A percentile compares a stretch with the other conserved stretches of the same genome.
Conservation (phyloP, 1,140 invertebrate genomes). For the Apis cerana region DNA sequence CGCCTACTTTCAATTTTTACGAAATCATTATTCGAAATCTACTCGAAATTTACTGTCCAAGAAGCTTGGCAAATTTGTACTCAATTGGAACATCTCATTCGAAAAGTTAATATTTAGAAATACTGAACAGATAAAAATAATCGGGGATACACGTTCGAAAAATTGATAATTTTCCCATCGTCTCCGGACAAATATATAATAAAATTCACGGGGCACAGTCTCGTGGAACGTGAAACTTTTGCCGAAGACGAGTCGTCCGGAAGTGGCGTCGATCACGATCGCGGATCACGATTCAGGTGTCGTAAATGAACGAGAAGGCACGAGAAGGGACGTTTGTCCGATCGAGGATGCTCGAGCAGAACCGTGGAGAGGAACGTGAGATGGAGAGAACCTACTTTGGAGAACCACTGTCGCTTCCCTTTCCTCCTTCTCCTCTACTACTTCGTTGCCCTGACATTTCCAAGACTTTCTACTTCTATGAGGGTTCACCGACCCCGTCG, state of each 20-base stretch:
- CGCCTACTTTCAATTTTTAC: too few relatives aligned
- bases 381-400: constrained; percentile 68
- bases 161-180: neutral
- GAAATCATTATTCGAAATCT: too few relatives aligned
- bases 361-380: constrained; percentile 39
- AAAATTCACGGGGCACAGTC: neutral
- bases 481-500: constrained; percentile 65
- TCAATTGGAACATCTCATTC: neutral
- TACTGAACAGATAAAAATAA: neutral
- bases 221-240: neutral
- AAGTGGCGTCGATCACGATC: constrained; percentile 31
- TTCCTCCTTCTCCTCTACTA: constrained; percentile 53
- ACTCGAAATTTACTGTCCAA: too few relatives aligned
- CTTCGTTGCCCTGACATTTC: constrained; percentile 76
- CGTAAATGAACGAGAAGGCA: neutral
- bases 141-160: neutral
- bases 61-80: neutral
- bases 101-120: neutral
- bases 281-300: constrained; percentile 23
- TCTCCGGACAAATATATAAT: neutral
- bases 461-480: constrained; percentile 79
- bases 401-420: constrained; percentile 76
- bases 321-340: neutral
- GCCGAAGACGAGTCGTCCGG: constrained; percentile 13
- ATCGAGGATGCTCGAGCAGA: neutral